Percentiles rank a stretch among this genome's conserved stretches.
Conservation (phyloP, 2,797 vertebrate species). For the Hirundo rustica region DNA sequence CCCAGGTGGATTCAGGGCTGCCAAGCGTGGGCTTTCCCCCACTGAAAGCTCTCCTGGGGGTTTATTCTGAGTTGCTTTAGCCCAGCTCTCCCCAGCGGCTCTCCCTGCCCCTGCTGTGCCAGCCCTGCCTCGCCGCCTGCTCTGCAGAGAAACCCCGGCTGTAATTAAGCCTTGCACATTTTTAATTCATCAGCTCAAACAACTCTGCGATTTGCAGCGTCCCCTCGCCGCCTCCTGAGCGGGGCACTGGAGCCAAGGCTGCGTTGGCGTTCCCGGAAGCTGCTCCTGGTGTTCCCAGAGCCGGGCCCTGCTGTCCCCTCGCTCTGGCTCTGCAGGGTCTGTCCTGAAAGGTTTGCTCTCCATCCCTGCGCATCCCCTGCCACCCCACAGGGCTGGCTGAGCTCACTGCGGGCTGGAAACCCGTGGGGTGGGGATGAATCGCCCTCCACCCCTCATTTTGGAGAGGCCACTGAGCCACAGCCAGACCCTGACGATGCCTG, state of each 20-base stretch:
- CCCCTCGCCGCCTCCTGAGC: background rate
- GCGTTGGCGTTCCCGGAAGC: background rate
- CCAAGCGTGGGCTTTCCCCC: fast-evolving
- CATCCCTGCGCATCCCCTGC: background rate
- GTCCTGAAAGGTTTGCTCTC: background rate
- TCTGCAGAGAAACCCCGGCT: background rate
- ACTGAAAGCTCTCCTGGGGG: background rate
- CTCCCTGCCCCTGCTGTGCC: background rate
- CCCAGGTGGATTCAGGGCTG: background rate
- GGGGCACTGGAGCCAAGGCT: background rate
- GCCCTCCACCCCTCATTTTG: background rate
- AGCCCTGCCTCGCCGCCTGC: background rate
- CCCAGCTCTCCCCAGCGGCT: background rate
- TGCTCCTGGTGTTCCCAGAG: background rate
- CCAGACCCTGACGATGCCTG: background rate
- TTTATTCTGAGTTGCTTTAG: background rate
- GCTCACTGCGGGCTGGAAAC: background rate
- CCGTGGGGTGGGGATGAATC: fast-evolving
- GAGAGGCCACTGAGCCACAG: background rate
- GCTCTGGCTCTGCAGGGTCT: background rate
- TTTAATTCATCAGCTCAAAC: conserved; percentile 3
- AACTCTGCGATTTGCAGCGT: background rate
- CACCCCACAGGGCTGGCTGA: background rate
- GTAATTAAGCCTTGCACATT: conserved; percentile 34
- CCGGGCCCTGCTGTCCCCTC: background rate